These are phyloP conservation scores for Paragorgia papillata DNA, from an alignment of 92 coral and sea anemone species.

Conservation along the genomic window DNA sequence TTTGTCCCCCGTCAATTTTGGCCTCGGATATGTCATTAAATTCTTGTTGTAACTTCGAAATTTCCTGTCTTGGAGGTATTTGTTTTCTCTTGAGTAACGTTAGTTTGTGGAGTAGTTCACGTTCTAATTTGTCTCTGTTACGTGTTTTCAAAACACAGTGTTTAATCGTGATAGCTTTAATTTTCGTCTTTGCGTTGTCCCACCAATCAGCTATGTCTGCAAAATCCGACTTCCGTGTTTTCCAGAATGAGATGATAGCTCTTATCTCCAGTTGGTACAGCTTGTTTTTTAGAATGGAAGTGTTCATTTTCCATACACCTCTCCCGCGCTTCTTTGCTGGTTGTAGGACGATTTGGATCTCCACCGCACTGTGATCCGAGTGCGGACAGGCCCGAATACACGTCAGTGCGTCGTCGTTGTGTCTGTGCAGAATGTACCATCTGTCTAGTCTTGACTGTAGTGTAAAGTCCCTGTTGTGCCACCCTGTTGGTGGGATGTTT, in stretches of 20 bases:
- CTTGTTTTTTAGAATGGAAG: not conserved
- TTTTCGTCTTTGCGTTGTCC: not conserved
- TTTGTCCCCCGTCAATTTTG: too few species aligned
- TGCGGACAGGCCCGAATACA: not conserved
- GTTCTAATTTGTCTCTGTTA: not conserved
- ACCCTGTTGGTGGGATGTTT: not conserved
- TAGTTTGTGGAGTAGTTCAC: too few species aligned
- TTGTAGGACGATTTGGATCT: not conserved
- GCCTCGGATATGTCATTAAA: too few species aligned
- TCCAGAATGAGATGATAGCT: not conserved
- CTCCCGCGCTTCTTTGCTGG: not conserved
- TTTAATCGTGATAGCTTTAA: not conserved
- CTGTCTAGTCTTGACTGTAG: constrained; percentile 23
- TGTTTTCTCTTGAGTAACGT: too few species aligned
- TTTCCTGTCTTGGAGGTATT: too few species aligned
- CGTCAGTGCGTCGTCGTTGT: not conserved
- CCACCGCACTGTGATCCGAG: constrained; percentile 23
- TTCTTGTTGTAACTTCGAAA: too few species aligned
- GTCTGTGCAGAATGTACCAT: not conserved
- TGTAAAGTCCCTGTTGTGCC: constrained; percentile 11
- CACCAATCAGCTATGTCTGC: not conserved
- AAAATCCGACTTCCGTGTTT: not conserved
- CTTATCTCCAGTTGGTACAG: not conserved
- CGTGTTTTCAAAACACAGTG: not conserved
- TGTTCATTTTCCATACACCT: constrained; percentile 39